Percentiles rank a stretch among this genome's conserved stretches.
These are phyloP conservation scores for Scyliorhinus canicula DNA, from an alignment of 2,797 vertebrate genomes.

Conservation along the genomic window DNA sequence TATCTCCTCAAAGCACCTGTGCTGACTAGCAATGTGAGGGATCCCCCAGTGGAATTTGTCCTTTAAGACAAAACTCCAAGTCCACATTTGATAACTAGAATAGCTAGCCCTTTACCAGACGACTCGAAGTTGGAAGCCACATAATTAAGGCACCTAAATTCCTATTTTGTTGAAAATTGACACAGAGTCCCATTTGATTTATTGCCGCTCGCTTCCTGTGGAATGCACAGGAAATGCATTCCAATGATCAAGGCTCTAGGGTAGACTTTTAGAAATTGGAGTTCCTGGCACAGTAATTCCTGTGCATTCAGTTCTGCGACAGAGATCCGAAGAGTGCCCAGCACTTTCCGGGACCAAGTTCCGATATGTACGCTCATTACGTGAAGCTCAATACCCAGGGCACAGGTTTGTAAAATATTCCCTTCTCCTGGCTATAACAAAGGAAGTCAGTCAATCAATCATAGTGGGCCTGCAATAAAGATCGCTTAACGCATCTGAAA, in stretches of 20 bases:
- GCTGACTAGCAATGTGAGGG: constrained; percentile 24
- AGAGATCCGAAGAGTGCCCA: neutral
- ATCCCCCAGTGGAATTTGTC: constrained; percentile 21
- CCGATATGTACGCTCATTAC: neutral
- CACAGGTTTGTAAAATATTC: neutral
- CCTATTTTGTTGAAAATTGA: constrained; percentile 12
- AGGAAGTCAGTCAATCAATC: neutral
- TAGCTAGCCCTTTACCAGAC: neutral
- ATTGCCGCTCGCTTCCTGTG: neutral
- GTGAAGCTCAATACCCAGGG: neutral
- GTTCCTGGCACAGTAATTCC: neutral
- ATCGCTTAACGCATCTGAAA: neutral
- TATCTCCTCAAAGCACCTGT: constrained; percentile 35
- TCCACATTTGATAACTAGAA: neutral
- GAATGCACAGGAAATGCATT: constrained; percentile 1
- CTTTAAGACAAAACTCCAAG: neutral
- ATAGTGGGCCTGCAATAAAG: neutral
- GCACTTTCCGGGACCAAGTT: neutral
- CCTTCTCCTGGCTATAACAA: neutral
- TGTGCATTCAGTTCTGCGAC: neutral
- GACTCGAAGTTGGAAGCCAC: neutral
- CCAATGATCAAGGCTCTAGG: neutral
- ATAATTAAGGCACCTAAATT: constrained; percentile 5
- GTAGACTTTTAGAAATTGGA: neutral
- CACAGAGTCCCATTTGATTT: constrained; percentile 7